A percentile compares a stretch with the other conserved stretches of the same genome.
These are phyloP conservation scores for Cheilinus undulatus DNA, from an alignment of 2,113 vertebrate species.

Conservation along the genomic window DNA sequence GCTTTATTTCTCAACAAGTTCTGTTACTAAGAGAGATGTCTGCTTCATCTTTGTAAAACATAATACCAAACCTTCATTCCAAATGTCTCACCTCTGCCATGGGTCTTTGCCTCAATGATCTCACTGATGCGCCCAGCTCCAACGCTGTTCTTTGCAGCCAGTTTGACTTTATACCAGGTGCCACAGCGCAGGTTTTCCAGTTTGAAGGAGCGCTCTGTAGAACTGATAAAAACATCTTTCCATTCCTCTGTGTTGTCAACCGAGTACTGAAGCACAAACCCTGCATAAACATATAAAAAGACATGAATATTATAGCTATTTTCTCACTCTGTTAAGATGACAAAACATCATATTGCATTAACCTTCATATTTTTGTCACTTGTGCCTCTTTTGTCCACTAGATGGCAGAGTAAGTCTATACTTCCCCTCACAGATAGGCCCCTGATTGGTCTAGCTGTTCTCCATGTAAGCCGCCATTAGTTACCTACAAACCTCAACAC, in stretches of 20 bases:
- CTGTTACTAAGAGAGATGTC: not conserved
- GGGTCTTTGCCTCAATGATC: conserved; percentile 99
- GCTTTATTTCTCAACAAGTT: not conserved
- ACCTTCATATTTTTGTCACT: not conserved
- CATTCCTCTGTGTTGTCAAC: conserved; percentile 99
- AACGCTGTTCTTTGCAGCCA: conserved; percentile 98
- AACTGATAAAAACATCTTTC: conserved; percentile 97
- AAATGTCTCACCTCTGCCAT: conserved; percentile 88
- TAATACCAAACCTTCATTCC: not conserved
- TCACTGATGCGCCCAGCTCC: conserved; percentile 98
- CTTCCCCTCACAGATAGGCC: not conserved
- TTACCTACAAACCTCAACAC: conserved; percentile 72
- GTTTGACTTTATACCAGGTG: conserved; percentile 99
- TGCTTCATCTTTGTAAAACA: not conserved
- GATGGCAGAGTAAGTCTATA: conserved; percentile 59
- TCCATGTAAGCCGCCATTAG: conserved; percentile 66
- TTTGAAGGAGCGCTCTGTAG: conserved; percentile 93
- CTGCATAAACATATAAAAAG: conserved; percentile 72
- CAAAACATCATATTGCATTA: not conserved
- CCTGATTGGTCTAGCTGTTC: conserved; percentile 45
- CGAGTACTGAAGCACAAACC: conserved; percentile 97
- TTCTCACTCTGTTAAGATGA: not conserved
- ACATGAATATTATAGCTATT: not conserved
- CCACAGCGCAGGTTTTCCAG: conserved; percentile 96
- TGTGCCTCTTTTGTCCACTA: conserved; percentile 44